Conservation (phyloP, 1,140 invertebrate genomes). For the Diabrotica undecimpunctata region DNA sequence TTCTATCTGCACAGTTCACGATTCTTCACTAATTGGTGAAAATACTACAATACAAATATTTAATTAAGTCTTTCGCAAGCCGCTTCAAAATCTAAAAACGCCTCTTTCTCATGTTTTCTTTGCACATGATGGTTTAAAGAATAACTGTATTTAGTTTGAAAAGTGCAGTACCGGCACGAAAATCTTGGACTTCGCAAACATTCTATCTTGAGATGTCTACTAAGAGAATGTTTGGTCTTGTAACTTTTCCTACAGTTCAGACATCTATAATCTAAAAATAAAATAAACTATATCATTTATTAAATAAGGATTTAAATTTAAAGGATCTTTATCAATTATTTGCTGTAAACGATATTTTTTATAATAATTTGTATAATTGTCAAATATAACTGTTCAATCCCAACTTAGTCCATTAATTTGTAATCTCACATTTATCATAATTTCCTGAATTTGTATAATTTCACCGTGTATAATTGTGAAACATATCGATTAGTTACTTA, state of each 20-base stretch:
- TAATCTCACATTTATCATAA: no score
- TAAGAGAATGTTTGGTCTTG: constrained; percentile 60
- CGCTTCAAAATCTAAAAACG: no score
- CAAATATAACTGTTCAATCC: not conserved
- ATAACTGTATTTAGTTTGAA: constrained; percentile 9
- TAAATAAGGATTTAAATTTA: not conserved
- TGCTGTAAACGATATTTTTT: not conserved
- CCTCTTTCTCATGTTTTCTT: constrained; percentile 9
- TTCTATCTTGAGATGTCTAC: constrained; percentile 50
- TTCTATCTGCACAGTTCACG: no score
- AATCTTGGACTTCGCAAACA: constrained; percentile 10
- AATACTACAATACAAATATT: no score
- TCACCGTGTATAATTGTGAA: no score
- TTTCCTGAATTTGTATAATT: no score
- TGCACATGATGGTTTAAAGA: not conserved
- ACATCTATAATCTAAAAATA: constrained; percentile 9
- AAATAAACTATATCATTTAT: not conserved
- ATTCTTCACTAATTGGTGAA: no score
- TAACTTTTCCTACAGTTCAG: constrained; percentile 9
- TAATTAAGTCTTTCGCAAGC: no score
- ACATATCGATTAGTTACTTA: no score
- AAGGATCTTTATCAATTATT: not conserved
- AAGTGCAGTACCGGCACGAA: constrained; percentile 4
- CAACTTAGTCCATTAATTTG: no score
- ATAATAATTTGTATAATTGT: not conserved